Conservation (phyloP, 2,113 vertebrate species). For the Pagrus major region DNA sequence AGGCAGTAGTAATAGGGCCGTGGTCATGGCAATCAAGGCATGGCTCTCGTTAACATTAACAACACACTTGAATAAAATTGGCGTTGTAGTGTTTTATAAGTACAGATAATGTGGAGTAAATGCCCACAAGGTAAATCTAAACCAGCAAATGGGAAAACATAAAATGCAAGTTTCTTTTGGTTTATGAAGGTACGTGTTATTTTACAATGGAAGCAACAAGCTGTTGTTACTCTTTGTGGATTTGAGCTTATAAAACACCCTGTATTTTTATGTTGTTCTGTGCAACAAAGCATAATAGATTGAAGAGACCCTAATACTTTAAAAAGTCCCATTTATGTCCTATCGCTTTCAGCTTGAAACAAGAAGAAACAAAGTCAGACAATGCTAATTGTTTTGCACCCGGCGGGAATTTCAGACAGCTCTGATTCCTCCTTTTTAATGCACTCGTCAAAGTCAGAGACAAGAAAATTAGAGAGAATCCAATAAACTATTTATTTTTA, state of each 20-base stretch:
- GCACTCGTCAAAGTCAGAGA: conserved; percentile 39
- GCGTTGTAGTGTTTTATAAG: background rate
- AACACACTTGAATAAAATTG: background rate
- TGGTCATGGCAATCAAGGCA: conserved; percentile 20
- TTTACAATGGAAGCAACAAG: conserved; percentile 8
- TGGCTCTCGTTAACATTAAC: conserved; percentile 15
- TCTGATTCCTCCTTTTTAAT: conserved; percentile 33
- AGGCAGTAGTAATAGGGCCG: conserved; percentile 22
- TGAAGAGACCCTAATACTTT: background rate
- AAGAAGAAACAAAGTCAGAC: conserved; percentile 15
- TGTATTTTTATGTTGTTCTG: background rate
- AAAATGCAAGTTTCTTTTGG: background rate
- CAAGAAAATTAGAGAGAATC: conserved; percentile 41
- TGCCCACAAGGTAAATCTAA: background rate
- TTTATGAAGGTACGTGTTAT: background rate
- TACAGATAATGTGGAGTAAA: background rate
- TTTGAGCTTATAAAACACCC: background rate
- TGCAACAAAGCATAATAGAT: background rate
- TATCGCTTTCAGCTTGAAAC: background rate
- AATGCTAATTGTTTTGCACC: conserved; percentile 25
- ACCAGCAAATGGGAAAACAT: background rate
- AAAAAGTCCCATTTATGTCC: background rate
- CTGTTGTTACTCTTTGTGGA: background rate
- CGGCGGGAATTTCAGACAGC: background rate
- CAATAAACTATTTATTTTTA: conserved; percentile 37